Conservation (phyloP, 2,113 vertebrate genomes). For the Meleagris gallopavo region DNA sequence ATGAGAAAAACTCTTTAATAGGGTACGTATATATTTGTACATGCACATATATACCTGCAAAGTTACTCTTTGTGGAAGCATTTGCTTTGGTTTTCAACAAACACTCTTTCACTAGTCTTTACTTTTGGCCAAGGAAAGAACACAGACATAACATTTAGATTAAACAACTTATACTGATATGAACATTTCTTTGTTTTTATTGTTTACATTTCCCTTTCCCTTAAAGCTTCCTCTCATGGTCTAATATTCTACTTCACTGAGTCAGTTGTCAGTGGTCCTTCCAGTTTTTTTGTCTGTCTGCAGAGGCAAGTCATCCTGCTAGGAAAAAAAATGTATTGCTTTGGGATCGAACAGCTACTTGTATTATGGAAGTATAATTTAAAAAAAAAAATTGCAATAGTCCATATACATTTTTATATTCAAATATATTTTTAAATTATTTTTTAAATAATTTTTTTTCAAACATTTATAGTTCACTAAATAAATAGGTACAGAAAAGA, state of each 20-base stretch:
- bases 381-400: neutral
- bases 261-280: neutral
- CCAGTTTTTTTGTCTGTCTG: neutral
- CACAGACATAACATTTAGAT: neutral
- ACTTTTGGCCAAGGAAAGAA: neutral
- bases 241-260: neutral
- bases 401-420: neutral
- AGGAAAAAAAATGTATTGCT: neutral
- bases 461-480: neutral
- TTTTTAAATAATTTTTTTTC: no score
- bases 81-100: fast-evolving
- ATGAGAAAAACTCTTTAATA: fast-evolving
- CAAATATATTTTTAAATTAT: neutral
- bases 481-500: neutral
- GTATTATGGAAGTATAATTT: neutral
- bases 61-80: neutral
- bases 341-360: neutral
- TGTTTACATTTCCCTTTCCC: neutral
- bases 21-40: neutral
- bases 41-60: neutral
- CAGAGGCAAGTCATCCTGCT: neutral
- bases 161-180: neutral
- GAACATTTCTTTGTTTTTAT: neutral
- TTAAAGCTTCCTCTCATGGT: neutral
- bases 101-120: neutral